phyloP scores from a whole-genome alignment of 2,113 vertebrate species.

The Mustela lutreola region DNA sequence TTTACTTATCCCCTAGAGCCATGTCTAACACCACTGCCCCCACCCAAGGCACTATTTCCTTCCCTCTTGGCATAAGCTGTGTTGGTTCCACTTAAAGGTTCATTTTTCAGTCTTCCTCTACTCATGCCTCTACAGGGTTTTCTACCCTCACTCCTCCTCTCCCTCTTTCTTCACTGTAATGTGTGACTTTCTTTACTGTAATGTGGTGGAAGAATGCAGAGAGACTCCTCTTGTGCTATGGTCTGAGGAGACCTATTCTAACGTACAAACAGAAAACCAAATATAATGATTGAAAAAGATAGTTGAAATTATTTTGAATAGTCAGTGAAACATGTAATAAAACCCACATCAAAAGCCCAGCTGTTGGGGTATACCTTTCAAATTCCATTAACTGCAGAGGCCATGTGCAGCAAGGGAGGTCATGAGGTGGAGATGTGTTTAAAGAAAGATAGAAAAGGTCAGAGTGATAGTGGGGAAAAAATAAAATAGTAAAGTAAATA shows the following conservation, averaged over 20 bases:
- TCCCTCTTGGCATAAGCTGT: background rate
- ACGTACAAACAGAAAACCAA: conserved; percentile 57
- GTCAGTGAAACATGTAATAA: conserved; percentile 46
- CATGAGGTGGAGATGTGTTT: background rate
- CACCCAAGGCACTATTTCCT: background rate
- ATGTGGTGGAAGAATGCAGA: conserved; percentile 62
- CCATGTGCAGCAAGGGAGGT: background rate
- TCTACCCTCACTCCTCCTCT: background rate
- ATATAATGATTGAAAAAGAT: conserved; percentile 2
- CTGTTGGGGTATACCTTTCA: conserved; percentile 69
- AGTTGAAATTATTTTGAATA: conserved; percentile 64
- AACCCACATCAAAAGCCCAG: conserved; percentile 75
- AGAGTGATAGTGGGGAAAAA: conserved; percentile 28
- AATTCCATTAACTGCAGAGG: background rate
- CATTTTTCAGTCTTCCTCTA: background rate
- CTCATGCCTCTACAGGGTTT: background rate
- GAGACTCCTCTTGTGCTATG: background rate
- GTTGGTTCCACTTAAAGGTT: background rate
- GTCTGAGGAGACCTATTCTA: background rate
- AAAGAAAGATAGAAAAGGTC: conserved; percentile 74
- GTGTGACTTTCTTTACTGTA: background rate
- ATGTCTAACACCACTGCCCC: background rate
- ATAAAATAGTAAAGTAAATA: background rate
- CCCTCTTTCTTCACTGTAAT: background rate
- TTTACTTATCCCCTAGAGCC: background rate